Evolutionary conservation across 2,113 vertebrate species (phyloP), one percentile per base, ranked within the genome.

Genomic region (Lipophrys pholis): DNA sequence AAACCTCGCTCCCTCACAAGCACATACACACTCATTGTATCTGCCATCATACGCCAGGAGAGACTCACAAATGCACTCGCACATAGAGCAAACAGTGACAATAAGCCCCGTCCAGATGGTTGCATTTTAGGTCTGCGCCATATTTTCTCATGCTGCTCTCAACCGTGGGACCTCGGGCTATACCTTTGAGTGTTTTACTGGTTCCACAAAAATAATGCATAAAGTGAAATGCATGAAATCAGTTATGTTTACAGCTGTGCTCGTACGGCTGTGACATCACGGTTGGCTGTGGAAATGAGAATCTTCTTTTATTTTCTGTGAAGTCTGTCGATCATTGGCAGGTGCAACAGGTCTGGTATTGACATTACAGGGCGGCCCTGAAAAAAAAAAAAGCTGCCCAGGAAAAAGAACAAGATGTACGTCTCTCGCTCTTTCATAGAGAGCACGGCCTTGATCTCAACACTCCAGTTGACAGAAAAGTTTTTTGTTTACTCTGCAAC

Each of bases 41-140:
- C 63, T 78, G 76, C 76, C 69, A 41, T 64, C 63, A 54, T 64
- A 62, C 53, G 71, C 50, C 30, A 70, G 55, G 41, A 40, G 54
- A 65, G 15, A 52, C 61, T 59, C 42, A 69, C 73, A 66, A 58
- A 76, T 35, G 40, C 2, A 60, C 42, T 2, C 55, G 45, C 53
- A 61, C 49, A 66, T 48, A 46, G 3, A 51, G 54, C 71, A 79
- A 61, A 76, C 41, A 58, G 52, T 67, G 72, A 81, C 66, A 75
- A 52, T 70, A 46, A 55, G 73, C 70, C 48, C 50, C 51, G 48
- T 67, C 72, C 70, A 85, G 83, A 86, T 85, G 89, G 86, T 88
- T 71, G 68, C 73, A 83, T 76, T 75, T 62, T 39, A 40, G 73
- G 45, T 51, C 76, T 66, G 67, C 40, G 14, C 62, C 21, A 68